These are phyloP conservation scores for Eubasilissa regina DNA, from an alignment of 1,140 invertebrate species.

Conservation along the genomic window DNA sequence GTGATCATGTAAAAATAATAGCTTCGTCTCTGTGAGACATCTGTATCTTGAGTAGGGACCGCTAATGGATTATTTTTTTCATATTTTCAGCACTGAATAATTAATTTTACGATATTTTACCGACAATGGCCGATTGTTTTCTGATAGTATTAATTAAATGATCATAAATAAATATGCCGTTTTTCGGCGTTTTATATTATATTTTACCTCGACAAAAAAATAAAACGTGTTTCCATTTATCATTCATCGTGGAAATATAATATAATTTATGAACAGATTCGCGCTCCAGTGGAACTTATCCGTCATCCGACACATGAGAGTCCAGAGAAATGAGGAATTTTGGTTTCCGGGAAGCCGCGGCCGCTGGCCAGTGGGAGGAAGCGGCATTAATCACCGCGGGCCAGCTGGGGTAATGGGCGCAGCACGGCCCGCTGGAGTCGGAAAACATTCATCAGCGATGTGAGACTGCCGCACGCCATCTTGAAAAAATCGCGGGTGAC, in stretches of 20 bases:
- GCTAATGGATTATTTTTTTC: too few species aligned
- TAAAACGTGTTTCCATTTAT: background rate
- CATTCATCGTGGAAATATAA: constrained; percentile 5
- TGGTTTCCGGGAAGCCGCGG: constrained; percentile 5
- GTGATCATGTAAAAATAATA: too few species aligned
- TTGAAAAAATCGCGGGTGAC: background rate
- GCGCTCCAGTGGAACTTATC: background rate
- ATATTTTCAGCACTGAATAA: too few species aligned
- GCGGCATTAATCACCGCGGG: constrained; percentile 12
- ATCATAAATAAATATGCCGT: too few species aligned
- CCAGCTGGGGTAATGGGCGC: constrained; percentile 5
- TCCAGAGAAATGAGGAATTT: constrained; percentile 1
- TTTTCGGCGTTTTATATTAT: too few species aligned
- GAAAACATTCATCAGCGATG: constrained; percentile 24
- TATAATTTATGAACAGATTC: background rate
- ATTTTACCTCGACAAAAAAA: too few species aligned
- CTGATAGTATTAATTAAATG: too few species aligned
- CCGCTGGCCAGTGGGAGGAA: constrained; percentile 5
- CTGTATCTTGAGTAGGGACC: too few species aligned
- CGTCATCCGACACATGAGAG: background rate
- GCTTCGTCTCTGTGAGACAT: too few species aligned
- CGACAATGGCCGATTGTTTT: too few species aligned
- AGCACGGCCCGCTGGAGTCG: background rate
- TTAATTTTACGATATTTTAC: too few species aligned
- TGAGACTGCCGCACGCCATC: constrained; percentile 1